phyloP scores from a whole-genome alignment of 2,888 invertebrate species.

The Drosophila quinaria region DNA sequence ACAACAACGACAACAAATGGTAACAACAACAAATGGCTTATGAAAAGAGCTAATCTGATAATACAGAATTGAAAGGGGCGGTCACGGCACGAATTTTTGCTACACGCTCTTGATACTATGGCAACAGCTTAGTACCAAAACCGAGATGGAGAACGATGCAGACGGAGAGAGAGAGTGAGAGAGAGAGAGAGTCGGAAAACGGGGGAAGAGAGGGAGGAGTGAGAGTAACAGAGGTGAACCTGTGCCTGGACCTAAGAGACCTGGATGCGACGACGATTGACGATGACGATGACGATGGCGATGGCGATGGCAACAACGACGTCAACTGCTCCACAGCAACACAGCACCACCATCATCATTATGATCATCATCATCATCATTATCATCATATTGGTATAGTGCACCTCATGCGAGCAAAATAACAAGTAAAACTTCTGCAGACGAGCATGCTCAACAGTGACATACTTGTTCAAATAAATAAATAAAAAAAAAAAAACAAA shows the following conservation, averaged over 20 bases:
- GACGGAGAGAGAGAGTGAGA: background rate
- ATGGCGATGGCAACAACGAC: slow-evolving; percentile 47
- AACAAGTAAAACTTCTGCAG: background rate
- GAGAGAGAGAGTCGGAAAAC: background rate
- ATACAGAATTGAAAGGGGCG: slow-evolving; percentile 83
- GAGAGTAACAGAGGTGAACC: slow-evolving; percentile 17
- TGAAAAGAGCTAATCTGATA: slow-evolving; percentile 81
- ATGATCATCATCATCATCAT: slow-evolving; percentile 10
- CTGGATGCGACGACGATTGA: slow-evolving; percentile 48
- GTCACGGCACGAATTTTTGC: slow-evolving; percentile 81
- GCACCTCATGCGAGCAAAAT: slow-evolving; percentile 60
- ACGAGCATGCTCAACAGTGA: background rate
- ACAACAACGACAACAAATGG: slow-evolving; percentile 41
- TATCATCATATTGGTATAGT: slow-evolving; percentile 59
- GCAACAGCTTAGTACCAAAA: slow-evolving; percentile 45
- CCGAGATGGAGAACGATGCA: background rate
- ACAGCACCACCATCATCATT: slow-evolving; percentile 6
- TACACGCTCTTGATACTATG: slow-evolving; percentile 73
- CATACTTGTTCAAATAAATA: background rate
- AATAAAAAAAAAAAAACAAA: background rate
- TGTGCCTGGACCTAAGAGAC: slow-evolving; percentile 24
- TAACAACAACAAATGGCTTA: slow-evolving; percentile 65
- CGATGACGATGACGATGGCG: slow-evolving; percentile 53
- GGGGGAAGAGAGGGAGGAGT: background rate
- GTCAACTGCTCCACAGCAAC: slow-evolving; percentile 38